Percentiles rank a stretch among this genome's conserved stretches.
phyloP scores from a whole-genome alignment of 2,797 vertebrate genomes.

The Anniella stebbinsi region DNA sequence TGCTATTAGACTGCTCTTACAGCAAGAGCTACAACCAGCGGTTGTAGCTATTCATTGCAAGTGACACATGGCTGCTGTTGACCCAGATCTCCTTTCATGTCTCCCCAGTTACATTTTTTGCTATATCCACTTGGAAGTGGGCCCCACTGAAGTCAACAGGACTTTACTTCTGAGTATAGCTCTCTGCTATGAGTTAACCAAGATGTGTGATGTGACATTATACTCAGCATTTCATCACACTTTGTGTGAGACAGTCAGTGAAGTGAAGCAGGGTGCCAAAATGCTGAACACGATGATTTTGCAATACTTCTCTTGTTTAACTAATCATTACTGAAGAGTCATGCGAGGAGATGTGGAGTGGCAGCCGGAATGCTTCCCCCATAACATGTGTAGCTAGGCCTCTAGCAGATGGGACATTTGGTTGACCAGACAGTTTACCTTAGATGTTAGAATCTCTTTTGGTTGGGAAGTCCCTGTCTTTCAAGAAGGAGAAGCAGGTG shows the following conservation, averaged over 20 bases:
- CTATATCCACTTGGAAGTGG: background rate
- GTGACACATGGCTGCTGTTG: background rate
- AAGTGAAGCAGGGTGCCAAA: background rate
- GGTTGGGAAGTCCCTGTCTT: slow-evolving; percentile 11
- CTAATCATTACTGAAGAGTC: background rate
- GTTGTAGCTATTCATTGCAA: background rate
- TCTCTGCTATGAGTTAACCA: background rate
- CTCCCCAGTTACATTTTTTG: background rate
- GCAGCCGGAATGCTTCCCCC: background rate
- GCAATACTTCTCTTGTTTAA: too few relatives aligned
- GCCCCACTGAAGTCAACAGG: background rate
- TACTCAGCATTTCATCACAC: background rate
- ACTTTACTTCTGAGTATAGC: background rate
- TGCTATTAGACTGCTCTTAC: background rate
- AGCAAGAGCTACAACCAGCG: background rate
- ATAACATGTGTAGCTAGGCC: background rate
- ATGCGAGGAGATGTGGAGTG: background rate
- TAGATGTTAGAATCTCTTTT: background rate
- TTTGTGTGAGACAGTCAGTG: background rate
- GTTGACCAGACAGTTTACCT: background rate
- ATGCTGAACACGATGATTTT: background rate
- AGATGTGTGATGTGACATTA: background rate
- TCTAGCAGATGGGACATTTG: background rate
- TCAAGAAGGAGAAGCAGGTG: slow-evolving; percentile 26
- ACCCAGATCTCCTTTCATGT: background rate